Evolutionary conservation across 2,113 vertebrate species (phyloP), one percentile per base, ranked within the genome.

Genomic region (Podiceps cristatus): DNA sequence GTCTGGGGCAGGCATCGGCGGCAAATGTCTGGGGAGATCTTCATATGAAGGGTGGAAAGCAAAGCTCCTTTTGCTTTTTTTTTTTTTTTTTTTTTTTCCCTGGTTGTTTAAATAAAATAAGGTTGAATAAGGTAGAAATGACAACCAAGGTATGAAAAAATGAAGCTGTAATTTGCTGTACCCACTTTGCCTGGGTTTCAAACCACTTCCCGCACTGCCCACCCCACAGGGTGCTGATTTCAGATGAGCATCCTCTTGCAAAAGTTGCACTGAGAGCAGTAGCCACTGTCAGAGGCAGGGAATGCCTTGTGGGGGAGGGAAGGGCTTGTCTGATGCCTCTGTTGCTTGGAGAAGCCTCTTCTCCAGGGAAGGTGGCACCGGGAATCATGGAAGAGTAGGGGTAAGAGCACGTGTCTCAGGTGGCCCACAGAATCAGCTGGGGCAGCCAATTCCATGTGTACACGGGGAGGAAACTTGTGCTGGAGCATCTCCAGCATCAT

Each of bases 141-240:
- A 16, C 12, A 59, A 45, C 16, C 20, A 37, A 44, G 20, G 58
- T 29, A 25, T 7, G 13, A 73, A 52, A 27, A 73, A 63, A 63
- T 44, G 9, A 62, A 84, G 19, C 25, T 1, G 2, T 14, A 63
- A 63, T 47, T 35, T 45, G 58, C 47, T 35, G 20, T 15, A 19
- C 10, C 7, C 15, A 35, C 31, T 63, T 72, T 25, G 16, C 31
- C 40, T 14, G 31, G 37, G 37, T 63, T 35, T 73, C 58, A 60
- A 53, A 52, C 25, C 33, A 19, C 13, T 53, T 44, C 81, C 47
- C 10, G 19, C 11, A 13, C 33, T 35, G 40, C 42, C 33, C 25
- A 47, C 63, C 1, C 1, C 20, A 29, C 1, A 1, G 13, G 27
- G 27, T 0, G 2, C 68, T 19, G 37, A n/a, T 63, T 63, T 53